Conservation (phyloP, 2,113 vertebrate genomes). For the Lepisosteus osseus region DNA sequence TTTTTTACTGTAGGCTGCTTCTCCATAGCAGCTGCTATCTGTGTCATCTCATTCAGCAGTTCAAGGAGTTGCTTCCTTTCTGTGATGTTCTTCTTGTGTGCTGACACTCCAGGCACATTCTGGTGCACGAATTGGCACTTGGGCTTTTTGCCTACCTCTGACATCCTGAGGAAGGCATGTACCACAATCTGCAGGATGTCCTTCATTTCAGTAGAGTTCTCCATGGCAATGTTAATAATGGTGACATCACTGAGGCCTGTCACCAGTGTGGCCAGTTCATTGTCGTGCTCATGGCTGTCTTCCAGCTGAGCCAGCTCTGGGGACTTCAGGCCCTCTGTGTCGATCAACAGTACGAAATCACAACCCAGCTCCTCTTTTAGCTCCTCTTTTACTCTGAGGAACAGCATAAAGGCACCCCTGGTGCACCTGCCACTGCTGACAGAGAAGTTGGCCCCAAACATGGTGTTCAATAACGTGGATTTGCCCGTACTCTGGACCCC, state of each 20-base stretch:
- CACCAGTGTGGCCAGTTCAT: conserved; percentile 53
- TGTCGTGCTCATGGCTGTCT: conserved; percentile 37
- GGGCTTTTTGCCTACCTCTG: conserved; percentile 45
- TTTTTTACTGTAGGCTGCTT: conserved; percentile 41
- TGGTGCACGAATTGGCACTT: conserved; percentile 47
- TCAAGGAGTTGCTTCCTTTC: conserved; percentile 43
- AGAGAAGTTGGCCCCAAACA: conserved; percentile 74
- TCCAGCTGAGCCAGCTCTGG: conserved; percentile 7
- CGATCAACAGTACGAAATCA: conserved; percentile 72
- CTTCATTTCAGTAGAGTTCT: conserved; percentile 46
- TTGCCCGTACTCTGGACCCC: conserved; percentile 50
- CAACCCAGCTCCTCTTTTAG: conserved; percentile 62
- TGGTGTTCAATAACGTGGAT: conserved; percentile 70
- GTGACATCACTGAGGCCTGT: conserved; percentile 43
- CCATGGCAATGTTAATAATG: conserved; percentile 55
- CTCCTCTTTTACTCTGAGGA: conserved; percentile 51
- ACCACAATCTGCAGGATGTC: conserved; percentile 59
- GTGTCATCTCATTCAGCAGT: conserved; percentile 47
- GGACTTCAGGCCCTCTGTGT: conserved; percentile 61
- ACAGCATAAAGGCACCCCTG: conserved; percentile 60
- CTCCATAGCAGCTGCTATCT: conserved; percentile 42
- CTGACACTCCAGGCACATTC: conserved; percentile 28
- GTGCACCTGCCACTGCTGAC: conserved; percentile 48
- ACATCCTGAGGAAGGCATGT: conserved; percentile 67
- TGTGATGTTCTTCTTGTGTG: conserved; percentile 29